Percentiles rank a stretch among this genome's conserved stretches.
Conservation (phyloP, 2,888 invertebrate genomes). For the Ommatoiulus sabulosus region DNA sequence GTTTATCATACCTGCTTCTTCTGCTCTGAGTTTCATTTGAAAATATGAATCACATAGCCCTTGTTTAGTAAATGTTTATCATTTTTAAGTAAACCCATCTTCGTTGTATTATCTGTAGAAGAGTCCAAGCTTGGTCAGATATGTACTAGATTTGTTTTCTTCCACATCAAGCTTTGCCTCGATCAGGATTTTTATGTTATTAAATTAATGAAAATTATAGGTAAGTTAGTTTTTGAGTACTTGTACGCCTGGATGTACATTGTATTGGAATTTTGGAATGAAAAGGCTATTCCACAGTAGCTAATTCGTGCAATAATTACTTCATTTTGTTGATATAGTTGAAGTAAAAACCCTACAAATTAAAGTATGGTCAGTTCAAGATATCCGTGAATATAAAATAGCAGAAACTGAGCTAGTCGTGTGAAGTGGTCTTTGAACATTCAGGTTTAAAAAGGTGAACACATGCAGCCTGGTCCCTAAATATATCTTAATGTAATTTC, state of each 20-base stretch:
- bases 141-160: neutral
- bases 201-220: neutral
- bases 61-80: neutral
- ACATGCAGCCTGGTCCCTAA: neutral
- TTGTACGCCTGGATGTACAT: neutral
- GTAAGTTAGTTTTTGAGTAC: neutral
- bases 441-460: too few species aligned
- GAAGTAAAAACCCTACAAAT: neutral
- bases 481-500: neutral
- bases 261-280: too few species aligned
- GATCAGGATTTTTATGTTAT: neutral
- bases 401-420: too few species aligned
- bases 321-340: neutral
- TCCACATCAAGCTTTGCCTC: neutral
- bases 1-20: neutral
- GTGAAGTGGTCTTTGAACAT: too few species aligned
- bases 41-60: neutral
- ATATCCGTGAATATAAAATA: too few species aligned
- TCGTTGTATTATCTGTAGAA: too few species aligned
- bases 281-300: too few species aligned
- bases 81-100: too few species aligned
- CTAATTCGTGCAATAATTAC: too few species aligned
- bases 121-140: neutral
- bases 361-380: neutral
- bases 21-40: neutral